These are phyloP conservation scores for Parazoanthus atlanticus DNA, from an alignment of 92 coral and sea anemone genomes.

Conservation along the genomic window DNA sequence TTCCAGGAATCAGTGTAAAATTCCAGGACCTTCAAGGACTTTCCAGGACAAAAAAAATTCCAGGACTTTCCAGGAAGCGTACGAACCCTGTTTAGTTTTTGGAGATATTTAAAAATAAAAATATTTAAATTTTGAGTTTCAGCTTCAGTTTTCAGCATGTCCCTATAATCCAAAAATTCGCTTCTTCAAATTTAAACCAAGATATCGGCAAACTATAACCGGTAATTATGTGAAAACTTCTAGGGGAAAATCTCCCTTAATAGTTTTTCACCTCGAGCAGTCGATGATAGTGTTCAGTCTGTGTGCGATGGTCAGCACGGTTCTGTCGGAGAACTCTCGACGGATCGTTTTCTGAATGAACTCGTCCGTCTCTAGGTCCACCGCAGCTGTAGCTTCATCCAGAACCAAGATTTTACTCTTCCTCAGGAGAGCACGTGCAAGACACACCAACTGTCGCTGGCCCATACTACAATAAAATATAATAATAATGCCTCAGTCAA, in stretches of 20 bases:
- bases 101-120: neutral
- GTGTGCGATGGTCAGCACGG: constrained; percentile 94
- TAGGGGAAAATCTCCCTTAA: neutral
- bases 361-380: constrained; percentile 96
- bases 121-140: too few species aligned
- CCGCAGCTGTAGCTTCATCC: constrained; percentile 98
- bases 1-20: too few species aligned
- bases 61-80: too few species aligned
- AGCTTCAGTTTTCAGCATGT: too few species aligned
- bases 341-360: constrained; percentile 93
- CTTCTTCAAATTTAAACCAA: neutral
- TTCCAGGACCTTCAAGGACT: too few species aligned
- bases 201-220: too few species aligned
- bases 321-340: constrained; percentile 91
- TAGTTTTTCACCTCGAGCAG: constrained; percentile 63
- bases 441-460: constrained; percentile 94
- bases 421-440: constrained; percentile 92
- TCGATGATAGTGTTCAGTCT: constrained; percentile 95
- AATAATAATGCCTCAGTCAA: too few species aligned
- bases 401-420: constrained; percentile 82
- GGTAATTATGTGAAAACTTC: neutral
- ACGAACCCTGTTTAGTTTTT: too few species aligned
- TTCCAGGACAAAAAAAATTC: too few species aligned
- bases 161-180: too few species aligned
- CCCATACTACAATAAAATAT: constrained; percentile 64